These are phyloP conservation scores for Margarornis squamiger DNA, from an alignment of 2,797 vertebrate genomes.

Conservation along the genomic window DNA sequence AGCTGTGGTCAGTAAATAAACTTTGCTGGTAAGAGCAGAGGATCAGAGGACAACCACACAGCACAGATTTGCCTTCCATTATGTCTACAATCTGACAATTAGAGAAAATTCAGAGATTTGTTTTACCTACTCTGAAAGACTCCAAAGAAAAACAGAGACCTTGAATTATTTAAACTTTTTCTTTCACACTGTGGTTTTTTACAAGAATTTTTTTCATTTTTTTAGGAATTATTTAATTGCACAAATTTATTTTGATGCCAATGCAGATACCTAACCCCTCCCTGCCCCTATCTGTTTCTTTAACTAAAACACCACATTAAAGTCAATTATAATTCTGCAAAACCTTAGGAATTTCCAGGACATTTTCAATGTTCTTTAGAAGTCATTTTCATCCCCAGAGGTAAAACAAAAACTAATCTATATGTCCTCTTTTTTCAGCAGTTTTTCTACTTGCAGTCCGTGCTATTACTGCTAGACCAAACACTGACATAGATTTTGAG, in stretches of 20 bases:
- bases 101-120: background rate
- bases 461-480: background rate
- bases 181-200: background rate
- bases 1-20: background rate
- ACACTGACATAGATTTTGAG: background rate
- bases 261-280: background rate
- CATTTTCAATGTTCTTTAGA: background rate
- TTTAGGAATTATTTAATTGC: background rate
- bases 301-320: accelerated
- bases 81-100: background rate
- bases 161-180: background rate
- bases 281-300: background rate
- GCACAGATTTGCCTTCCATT: background rate
- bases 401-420: background rate
- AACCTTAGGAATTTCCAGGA: background rate
- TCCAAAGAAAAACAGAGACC: background rate
- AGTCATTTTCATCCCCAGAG: background rate
- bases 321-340: background rate
- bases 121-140: background rate
- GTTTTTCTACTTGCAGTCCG: background rate
- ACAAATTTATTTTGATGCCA: background rate
- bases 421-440: background rate
- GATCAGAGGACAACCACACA: background rate
- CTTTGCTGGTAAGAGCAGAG: background rate
- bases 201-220: accelerated